Percentiles rank a stretch among this genome's conserved stretches.
Evolutionary conservation across 2,888 invertebrate genomes (phyloP).

Genomic region (Tetramorium bicarinatum): DNA sequence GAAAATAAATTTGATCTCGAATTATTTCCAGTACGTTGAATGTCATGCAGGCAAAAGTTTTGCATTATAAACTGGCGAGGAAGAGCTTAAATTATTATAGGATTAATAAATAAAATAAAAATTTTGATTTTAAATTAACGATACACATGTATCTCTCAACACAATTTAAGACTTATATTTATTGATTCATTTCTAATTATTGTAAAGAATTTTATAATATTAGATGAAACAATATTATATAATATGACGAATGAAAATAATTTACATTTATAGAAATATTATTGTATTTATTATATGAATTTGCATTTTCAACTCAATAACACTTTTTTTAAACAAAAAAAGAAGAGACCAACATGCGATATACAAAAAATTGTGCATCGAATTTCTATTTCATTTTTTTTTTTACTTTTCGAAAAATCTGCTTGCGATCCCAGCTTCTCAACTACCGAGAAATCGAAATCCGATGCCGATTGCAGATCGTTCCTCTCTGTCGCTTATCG

Average conservation of each 20-base stretch:
- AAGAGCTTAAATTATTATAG: background rate
- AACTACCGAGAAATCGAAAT: background rate
- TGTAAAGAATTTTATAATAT: background rate
- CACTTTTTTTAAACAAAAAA: background rate
- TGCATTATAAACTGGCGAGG: background rate
- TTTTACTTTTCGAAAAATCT: background rate
- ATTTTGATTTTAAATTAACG: background rate
- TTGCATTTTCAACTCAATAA: background rate
- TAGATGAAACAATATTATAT: background rate
- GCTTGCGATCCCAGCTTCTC: background rate
- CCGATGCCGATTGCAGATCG: background rate
- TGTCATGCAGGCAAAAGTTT: background rate
- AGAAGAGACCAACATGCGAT: background rate
- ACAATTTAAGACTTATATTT: background rate
- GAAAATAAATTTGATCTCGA: slow-evolving; percentile 27
- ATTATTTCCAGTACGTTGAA: slow-evolving; percentile 23
- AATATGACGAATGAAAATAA: background rate
- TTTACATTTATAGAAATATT: background rate
- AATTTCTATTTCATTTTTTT: background rate
- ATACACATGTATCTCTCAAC: background rate
- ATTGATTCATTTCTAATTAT: background rate
- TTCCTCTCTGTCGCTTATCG: slow-evolving; percentile 5
- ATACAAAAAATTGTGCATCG: background rate
- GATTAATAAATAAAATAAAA: slow-evolving; percentile 14
- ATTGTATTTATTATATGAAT: background rate